Evolutionary conservation across 1,140 invertebrate genomes (phyloP), one percentile per base, ranked within the genome.

Genomic region (Mya arenaria): DNA sequence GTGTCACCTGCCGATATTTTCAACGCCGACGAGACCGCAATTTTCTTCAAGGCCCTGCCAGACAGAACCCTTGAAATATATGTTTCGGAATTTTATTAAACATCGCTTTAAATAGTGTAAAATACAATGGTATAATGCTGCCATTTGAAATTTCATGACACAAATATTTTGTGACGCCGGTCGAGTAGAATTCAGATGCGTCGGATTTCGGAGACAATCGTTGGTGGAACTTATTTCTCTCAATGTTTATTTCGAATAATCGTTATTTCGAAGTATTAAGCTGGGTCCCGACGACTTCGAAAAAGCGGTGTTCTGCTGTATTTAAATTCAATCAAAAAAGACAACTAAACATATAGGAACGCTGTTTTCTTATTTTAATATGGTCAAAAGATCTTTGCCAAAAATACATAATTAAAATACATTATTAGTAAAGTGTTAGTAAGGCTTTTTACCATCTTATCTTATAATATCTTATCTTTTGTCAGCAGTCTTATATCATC

Each of bases 1-100:
- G 30, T 32, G 30, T 6, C 30, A n/a, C 10, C 58, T 4, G 58
- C 30, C 10, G 58, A 28, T 32, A 60, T 60, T 60, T 28, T 4
- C 58, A 60, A 28, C 34, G 58, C 58, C 58, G 52, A 56, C 52
- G 52, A 56, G 28, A 56, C 52, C 5, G 52, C 52, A 17, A 60
- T 25, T 25, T 60, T 60, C 25, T 60, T 6, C 4, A 4, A 32
- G 19, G 58, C 58, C 10, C 19, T 60, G 19, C 58, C 25, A 28
- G 58, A 10, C 19, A 60, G 34, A 60, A 60, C 58, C 30, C 58
- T 60, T 13, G 58, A 60, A 5, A 32, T 60, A 10, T 32, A 60
- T n/a, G n/a, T n/a, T n/a, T n/a, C n/a, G n/a, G n/a, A n/a, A n/a
- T n/a, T n/a, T n/a, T n/a, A n/a, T n/a, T n/a, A n/a, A n/a, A n/a